phyloP scores from a whole-genome alignment of 2,888 invertebrate species.

The Melinopterus prodromus region DNA sequence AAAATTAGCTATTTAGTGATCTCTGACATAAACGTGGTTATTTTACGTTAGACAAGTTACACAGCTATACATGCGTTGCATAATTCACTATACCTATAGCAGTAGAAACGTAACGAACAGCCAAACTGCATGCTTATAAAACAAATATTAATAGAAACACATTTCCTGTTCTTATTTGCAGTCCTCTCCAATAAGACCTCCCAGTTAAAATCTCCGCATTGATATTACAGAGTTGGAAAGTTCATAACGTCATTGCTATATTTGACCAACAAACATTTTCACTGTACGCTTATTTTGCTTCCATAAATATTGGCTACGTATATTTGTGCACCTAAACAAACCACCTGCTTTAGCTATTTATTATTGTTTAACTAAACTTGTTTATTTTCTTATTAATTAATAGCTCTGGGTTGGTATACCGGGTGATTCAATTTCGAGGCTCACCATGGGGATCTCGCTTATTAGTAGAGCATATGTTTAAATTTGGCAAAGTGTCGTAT shows the following conservation, averaged over 20 bases:
- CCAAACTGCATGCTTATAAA: not conserved
- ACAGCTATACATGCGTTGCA: not conserved
- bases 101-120: not conserved
- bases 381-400: no score
- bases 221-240: not conserved
- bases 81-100: not conserved
- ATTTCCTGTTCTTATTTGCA: not conserved
- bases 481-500: no score
- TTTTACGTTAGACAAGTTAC: not conserved
- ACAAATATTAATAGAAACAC: not conserved
- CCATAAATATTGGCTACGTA: not conserved
- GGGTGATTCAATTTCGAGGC: no score
- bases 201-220: not conserved
- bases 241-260: not conserved
- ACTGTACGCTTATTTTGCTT: not conserved
- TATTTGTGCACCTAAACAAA: not conserved
- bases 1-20: not conserved
- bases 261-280: not conserved
- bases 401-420: no score
- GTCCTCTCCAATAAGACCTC: not conserved
- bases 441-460: no score
- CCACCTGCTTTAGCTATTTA: not conserved
- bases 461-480: no score
- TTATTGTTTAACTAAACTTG: no score
- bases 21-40: not conserved